A percentile compares a stretch with the other conserved stretches of the same genome.
These are phyloP conservation scores for Hirtodrosophila confusa DNA, from an alignment of 2,888 invertebrate genomes.

Conservation along the genomic window DNA sequence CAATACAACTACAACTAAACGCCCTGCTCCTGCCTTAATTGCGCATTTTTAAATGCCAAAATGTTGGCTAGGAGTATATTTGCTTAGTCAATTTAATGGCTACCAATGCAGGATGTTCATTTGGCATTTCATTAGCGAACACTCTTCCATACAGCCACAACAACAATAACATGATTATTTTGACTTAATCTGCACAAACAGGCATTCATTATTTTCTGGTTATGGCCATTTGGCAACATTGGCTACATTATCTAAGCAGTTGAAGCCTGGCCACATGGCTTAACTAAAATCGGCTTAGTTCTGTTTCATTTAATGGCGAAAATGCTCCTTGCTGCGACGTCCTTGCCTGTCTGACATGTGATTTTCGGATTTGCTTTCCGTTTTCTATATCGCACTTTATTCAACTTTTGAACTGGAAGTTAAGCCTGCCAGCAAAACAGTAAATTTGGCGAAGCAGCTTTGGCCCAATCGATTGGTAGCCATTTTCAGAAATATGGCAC, in stretches of 20 bases:
- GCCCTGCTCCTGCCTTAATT: conserved; percentile 1
- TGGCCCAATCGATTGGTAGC: conserved; percentile 45
- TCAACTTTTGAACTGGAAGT: conserved; percentile 26
- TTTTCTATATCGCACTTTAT: background rate
- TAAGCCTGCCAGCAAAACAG: conserved; percentile 14
- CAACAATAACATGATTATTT: background rate
- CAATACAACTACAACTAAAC: background rate
- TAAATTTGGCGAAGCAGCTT: conserved; percentile 19
- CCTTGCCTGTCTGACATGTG: background rate
- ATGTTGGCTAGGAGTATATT: conserved; percentile 32
- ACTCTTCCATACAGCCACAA: background rate
- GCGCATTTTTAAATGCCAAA: conserved; percentile 17
- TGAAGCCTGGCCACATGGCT: conserved; percentile 22
- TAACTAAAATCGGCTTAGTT: conserved; percentile 58
- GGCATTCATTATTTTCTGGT: conserved; percentile 3
- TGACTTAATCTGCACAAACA: conserved; percentile 1
- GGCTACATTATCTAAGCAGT: conserved; percentile 9
- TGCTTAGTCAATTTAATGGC: background rate
- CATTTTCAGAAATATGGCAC: conserved; percentile 56
- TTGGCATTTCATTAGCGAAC: conserved; percentile 13
- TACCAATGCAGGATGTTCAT: conserved; percentile 1
- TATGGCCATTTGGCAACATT: conserved; percentile 6
- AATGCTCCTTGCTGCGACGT: too few relatives aligned
- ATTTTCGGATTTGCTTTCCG: conserved; percentile 2
- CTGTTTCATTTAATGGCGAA: conserved; percentile 43